phyloP scores from a whole-genome alignment of 2,797 vertebrate genomes.

The Parotocinclus haroldoi region DNA sequence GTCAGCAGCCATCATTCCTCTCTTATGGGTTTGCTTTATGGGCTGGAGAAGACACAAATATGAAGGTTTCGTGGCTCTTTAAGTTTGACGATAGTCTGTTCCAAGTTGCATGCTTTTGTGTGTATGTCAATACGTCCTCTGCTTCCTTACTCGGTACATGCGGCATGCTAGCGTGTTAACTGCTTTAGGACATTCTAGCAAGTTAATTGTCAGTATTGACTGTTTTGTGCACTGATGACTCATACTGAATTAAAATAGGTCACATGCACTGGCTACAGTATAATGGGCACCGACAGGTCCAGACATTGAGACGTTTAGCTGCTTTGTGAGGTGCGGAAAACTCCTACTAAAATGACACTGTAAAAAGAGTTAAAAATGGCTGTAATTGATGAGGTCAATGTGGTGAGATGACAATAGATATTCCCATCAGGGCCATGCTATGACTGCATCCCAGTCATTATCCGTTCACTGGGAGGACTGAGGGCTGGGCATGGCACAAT shows the following conservation, averaged over 20 bases:
- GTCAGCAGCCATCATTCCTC: constrained; percentile 19
- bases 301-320: constrained; percentile 4
- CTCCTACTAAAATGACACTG: constrained; percentile 11
- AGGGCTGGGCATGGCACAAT: too few relatives aligned
- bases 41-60: constrained; percentile 43
- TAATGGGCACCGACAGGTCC: constrained; percentile 1
- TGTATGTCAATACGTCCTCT: constrained; percentile 33
- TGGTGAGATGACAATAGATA: too few relatives aligned
- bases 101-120: constrained; percentile 37
- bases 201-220: too few relatives aligned
- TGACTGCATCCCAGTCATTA: too few relatives aligned
- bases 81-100: constrained; percentile 39
- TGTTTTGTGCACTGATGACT: background rate
- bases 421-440: too few relatives aligned
- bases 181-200: background rate
- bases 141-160: background rate
- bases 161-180: constrained; percentile 7
- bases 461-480: too few relatives aligned
- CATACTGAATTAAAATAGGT: constrained; percentile 8
- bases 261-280: background rate
- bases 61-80: constrained; percentile 38
- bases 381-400: too few relatives aligned
- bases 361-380: background rate
- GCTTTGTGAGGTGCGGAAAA: constrained; percentile 10
- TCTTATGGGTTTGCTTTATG: constrained; percentile 42